Evolutionary conservation across 37 sponge, comb jelly and placozoan species (phyloP).

Genomic region (Cladorhizidae sp.): DNA sequence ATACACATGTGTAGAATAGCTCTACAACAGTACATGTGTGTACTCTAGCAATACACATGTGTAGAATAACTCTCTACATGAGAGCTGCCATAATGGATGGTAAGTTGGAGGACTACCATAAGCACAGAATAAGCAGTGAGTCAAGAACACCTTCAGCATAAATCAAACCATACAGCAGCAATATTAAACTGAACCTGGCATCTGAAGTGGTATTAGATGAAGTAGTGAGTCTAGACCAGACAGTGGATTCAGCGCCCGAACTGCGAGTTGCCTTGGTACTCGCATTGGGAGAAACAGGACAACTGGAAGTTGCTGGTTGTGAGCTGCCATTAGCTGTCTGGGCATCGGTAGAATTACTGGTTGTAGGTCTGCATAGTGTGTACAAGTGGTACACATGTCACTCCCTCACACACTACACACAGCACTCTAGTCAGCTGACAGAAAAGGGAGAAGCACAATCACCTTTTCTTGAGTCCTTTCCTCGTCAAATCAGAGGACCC

Average conservation of each 20-base stretch:
- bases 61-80: too few species aligned
- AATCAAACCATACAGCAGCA: too few species aligned
- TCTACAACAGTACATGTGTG: too few species aligned
- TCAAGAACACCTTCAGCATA: too few species aligned
- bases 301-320: background rate
- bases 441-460: background rate
- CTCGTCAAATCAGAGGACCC: background rate
- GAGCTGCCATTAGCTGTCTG: background rate
- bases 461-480: constrained; percentile 16
- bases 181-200: too few species aligned
- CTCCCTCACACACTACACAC: too few species aligned
- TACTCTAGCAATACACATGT: too few species aligned
- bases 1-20: too few species aligned
- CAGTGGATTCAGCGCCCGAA: constrained; percentile 12
- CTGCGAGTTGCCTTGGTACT: background rate
- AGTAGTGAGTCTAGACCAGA: constrained; percentile 30
- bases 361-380: background rate
- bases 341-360: background rate
- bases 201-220: background rate
- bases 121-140: too few species aligned
- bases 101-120: too few species aligned
- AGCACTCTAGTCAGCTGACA: too few species aligned
- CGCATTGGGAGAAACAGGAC: constrained; percentile 15
- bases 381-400: background rate
- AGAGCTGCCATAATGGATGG: too few species aligned